Conservation (phyloP, 2,797 vertebrate genomes). For the Galago senegalensis region DNA sequence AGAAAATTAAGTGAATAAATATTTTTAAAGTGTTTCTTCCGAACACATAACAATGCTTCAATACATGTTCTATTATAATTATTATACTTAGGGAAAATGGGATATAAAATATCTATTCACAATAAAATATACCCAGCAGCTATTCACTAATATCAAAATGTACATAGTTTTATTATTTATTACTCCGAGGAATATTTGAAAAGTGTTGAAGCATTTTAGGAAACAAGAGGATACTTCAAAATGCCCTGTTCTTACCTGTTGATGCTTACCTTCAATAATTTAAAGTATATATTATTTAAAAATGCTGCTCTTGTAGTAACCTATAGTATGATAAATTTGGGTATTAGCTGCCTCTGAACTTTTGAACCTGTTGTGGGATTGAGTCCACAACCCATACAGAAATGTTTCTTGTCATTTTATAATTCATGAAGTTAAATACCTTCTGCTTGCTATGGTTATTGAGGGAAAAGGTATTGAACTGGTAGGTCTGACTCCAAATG, state of each 20-base stretch:
- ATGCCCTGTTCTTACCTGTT: conserved; percentile 81
- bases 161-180: conserved; percentile 65
- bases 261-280: conserved; percentile 81
- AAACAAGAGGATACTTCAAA: conserved; percentile 70
- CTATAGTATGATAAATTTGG: conserved; percentile 77
- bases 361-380: conserved; percentile 88
- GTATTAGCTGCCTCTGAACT: conserved; percentile 87
- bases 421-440: conserved; percentile 89
- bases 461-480: conserved; percentile 85
- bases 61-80: conserved; percentile 17
- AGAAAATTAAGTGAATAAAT: conserved; percentile 30
- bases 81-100: conserved; percentile 29
- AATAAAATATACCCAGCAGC: conserved; percentile 48
- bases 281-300: conserved; percentile 83
- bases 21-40: conserved; percentile 37
- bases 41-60: background rate
- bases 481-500: conserved; percentile 84
- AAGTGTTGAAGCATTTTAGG: conserved; percentile 67
- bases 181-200: conserved; percentile 69
- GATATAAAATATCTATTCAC: conserved; percentile 47
- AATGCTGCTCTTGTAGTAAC: conserved; percentile 74
- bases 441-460: conserved; percentile 85
- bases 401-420: conserved; percentile 85
- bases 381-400: conserved; percentile 82
- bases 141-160: conserved; percentile 58